Evolutionary conservation across 2,888 invertebrate species (phyloP).

Genomic region (Drosophila acutilabella): DNA sequence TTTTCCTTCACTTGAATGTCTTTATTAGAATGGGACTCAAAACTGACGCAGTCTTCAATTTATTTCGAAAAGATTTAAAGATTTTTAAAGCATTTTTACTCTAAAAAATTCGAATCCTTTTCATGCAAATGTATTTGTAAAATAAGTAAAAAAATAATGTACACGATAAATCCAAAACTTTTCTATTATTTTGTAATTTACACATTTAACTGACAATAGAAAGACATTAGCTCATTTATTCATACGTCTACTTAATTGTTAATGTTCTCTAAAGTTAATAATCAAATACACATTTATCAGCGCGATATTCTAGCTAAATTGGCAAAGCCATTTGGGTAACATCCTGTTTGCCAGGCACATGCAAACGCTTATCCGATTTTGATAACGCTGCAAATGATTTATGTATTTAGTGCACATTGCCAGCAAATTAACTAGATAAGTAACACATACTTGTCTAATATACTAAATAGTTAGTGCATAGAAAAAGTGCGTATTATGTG

Average conservation of each 20-base stretch:
- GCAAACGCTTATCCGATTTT: conserved; percentile 23
- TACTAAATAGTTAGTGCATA: neutral
- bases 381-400: conserved; percentile 38
- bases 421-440: conserved; percentile 32
- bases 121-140: no score
- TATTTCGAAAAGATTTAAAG: no score
- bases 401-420: conserved; percentile 19
- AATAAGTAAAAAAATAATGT: no score
- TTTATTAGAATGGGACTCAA: no score
- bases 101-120: no score
- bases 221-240: neutral
- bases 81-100: no score
- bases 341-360: conserved; percentile 26
- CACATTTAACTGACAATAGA: no score
- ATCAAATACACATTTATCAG: neutral
- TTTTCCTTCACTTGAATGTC: no score
- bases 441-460: neutral
- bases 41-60: no score
- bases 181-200: no score
- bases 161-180: no score
- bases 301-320: neutral
- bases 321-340: conserved; percentile 2
- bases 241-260: neutral
- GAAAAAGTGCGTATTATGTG: neutral
- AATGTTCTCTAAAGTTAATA: neutral